These are phyloP conservation scores for Myrmecobius fasciatus DNA, from an alignment of 2,113 vertebrate species.

Conservation along the genomic window DNA sequence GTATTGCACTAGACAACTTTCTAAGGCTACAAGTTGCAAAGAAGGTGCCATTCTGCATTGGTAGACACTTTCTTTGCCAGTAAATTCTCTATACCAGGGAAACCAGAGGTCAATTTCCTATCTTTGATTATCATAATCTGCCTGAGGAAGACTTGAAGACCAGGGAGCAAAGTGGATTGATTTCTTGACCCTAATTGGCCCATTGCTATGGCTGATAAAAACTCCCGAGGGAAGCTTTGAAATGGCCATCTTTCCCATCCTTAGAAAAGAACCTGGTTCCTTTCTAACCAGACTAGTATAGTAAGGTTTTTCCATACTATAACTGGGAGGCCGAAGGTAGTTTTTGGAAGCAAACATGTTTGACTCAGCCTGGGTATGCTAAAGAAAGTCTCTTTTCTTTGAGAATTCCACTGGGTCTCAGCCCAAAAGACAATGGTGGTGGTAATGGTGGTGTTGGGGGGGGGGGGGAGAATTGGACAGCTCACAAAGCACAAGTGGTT, in stretches of 20 bases:
- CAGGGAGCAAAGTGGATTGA: neutral
- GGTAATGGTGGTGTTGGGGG: conserved; percentile 5
- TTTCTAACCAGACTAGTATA: no score
- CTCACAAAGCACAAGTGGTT: conserved; percentile 53
- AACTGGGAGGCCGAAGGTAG: conserved; percentile 10
- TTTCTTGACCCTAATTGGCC: neutral
- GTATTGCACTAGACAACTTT: neutral
- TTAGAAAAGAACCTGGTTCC: neutral
- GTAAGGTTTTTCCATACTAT: neutral
- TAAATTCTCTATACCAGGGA: neutral
- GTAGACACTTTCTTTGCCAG: neutral
- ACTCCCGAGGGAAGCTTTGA: neutral
- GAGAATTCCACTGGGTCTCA: conserved; percentile 42
- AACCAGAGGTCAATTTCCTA: neutral
- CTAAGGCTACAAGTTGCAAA: neutral
- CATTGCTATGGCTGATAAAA: neutral
- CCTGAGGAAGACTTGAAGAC: neutral
- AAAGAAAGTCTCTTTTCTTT: conserved; percentile 6
- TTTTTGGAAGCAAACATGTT: neutral
- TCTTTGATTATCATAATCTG: neutral
- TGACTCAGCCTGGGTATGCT: neutral
- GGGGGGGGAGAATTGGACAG: neutral
- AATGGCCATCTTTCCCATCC: conserved; percentile 26
- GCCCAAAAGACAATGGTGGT: conserved; percentile 9
- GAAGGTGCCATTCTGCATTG: neutral